These are phyloP conservation scores for Dorcus parallelipipedus DNA, from an alignment of 2,888 invertebrate species.

Conservation along the genomic window DNA sequence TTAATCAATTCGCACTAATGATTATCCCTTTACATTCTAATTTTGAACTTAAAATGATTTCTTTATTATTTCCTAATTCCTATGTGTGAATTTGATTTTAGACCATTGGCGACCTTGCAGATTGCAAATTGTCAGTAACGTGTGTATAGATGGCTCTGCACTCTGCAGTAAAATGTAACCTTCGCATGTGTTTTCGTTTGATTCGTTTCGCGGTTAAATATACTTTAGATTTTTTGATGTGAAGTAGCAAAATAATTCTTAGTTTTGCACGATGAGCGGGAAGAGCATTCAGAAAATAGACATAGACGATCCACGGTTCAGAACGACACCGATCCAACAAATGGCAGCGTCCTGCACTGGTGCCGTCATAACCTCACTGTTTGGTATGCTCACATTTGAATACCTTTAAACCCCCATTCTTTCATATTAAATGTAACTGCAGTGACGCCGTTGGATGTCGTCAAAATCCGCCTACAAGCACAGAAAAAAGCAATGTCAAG, in stretches of 20 bases:
- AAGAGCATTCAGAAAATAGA: slow-evolving; percentile 26
- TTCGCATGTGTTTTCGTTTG: slow-evolving; percentile 3
- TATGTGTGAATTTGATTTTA: no score
- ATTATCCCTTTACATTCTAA: no score
- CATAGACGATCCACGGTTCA: slow-evolving; percentile 70
- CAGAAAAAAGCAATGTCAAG: slow-evolving; percentile 86
- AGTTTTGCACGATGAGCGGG: background rate
- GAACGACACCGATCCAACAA: slow-evolving; percentile 77
- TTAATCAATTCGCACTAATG: no score
- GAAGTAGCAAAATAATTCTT: no score
- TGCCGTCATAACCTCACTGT: slow-evolving; percentile 82
- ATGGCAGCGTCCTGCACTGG: slow-evolving; percentile 85
- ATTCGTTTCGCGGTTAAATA: background rate
- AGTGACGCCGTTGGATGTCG: slow-evolving; percentile 99
- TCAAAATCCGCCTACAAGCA: slow-evolving; percentile 94
- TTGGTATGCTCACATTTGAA: slow-evolving; percentile 59
- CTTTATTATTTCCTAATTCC: no score
- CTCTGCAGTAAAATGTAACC: background rate
- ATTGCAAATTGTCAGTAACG: no score
- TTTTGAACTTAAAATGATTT: no score
- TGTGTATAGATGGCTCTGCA: no score
- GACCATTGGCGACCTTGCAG: no score
- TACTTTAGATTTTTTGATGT: background rate
- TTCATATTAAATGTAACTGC: slow-evolving; percentile 37
- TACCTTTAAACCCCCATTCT: background rate